A percentile compares a stretch with the other conserved stretches of the same genome.
phyloP scores from a whole-genome alignment of 2,888 invertebrate species.

The Chrysolina oricalcia region DNA sequence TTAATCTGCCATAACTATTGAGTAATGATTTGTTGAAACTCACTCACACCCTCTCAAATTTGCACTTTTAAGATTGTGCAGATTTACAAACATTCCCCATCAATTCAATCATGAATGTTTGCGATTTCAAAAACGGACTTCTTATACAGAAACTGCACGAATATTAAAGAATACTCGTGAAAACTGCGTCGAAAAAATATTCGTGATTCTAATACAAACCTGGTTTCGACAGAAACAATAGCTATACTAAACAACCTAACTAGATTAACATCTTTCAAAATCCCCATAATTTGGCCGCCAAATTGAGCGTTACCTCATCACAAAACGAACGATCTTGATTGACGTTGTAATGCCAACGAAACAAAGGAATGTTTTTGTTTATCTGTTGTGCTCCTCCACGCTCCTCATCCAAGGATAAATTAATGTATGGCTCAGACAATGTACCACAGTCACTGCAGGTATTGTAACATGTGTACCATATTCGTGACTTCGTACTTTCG shows the following conservation, averaged over 20 bases:
- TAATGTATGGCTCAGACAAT: constrained; percentile 26
- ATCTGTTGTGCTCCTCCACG: constrained; percentile 30
- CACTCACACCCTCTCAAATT: too few species aligned
- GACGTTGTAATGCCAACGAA: constrained; percentile 3
- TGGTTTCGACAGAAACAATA: constrained; percentile 17
- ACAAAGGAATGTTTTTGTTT: constrained; percentile 41
- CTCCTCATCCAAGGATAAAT: constrained; percentile 39
- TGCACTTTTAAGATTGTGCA: too few species aligned
- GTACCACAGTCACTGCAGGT: constrained; percentile 25
- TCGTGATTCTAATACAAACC: constrained; percentile 3
- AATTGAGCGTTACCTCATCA: constrained; percentile 35
- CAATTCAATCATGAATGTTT: too few species aligned
- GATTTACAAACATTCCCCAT: too few species aligned
- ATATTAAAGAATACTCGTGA: neutral
- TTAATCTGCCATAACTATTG: too few species aligned
- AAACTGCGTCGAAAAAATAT: neutral
- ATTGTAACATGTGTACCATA: constrained; percentile 32
- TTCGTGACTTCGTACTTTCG: constrained; percentile 36
- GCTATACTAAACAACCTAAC: constrained; percentile 15
- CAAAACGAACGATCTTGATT: constrained; percentile 12
- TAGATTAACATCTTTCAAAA: constrained; percentile 27
- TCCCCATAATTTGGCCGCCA: constrained; percentile 25
- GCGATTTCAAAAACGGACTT: too few species aligned
- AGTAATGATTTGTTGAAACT: too few species aligned
- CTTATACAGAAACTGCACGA: neutral